Conservation (phyloP, 2,888 invertebrate genomes). For the Dysmachus trigonus region DNA sequence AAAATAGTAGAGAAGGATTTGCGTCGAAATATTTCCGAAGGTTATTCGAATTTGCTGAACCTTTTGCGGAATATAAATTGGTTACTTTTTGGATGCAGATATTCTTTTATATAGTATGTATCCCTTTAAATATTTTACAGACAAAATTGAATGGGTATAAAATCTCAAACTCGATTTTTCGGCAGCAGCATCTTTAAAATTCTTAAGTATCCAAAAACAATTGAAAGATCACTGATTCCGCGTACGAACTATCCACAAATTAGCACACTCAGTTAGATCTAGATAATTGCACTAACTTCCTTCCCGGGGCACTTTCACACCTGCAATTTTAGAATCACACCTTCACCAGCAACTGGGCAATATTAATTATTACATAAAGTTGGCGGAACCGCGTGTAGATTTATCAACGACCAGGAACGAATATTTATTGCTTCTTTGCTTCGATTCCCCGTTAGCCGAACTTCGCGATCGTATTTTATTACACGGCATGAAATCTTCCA, state of each 20-base stretch:
- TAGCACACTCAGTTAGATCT: not conserved
- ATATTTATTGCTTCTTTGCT: not conserved
- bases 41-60: not conserved
- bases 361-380: not conserved
- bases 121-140: not conserved
- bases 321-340: not conserved
- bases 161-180: not conserved
- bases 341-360: not conserved
- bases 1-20: not conserved
- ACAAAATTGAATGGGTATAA: not conserved
- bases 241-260: not conserved
- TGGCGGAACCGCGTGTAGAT: not conserved
- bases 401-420: not conserved
- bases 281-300: not conserved
- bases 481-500: slow-evolving; percentile 20
- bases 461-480: slow-evolving; percentile 20
- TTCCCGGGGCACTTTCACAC: not conserved
- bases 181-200: not conserved
- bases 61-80: not conserved
- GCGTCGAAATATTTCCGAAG: not conserved
- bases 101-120: not conserved
- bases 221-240: not conserved
- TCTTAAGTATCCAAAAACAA: not conserved
- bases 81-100: not conserved
- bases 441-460: slow-evolving; percentile 20